These are phyloP conservation scores for Apodemus sylvaticus DNA, from an alignment of 2,113 vertebrate species.

Conservation along the genomic window DNA sequence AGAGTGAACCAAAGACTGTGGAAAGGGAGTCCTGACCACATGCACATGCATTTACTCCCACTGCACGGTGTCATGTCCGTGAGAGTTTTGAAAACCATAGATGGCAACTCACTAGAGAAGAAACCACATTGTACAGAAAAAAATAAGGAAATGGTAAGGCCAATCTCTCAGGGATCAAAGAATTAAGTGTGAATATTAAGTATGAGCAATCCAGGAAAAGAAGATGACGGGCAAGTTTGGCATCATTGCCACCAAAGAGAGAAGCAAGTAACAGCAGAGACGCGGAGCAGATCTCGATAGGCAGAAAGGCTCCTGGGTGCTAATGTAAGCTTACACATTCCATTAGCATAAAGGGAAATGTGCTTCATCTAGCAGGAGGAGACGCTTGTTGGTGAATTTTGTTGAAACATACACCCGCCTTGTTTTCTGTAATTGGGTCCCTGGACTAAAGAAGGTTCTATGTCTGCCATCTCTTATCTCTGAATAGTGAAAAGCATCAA, in stretches of 20 bases:
- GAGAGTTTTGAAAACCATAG: background rate
- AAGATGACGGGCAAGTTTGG: background rate
- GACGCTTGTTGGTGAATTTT: background rate
- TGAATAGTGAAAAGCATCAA: background rate
- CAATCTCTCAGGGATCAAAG: background rate
- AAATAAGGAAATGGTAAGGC: background rate
- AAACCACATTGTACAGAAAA: background rate
- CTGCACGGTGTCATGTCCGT: background rate
- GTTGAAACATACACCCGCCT: background rate
- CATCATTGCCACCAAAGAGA: background rate
- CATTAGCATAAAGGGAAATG: background rate
- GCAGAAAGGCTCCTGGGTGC: background rate
- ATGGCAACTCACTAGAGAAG: rapidly evolving
- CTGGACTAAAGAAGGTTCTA: background rate
- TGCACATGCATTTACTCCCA: rapidly evolving
- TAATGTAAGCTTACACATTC: background rate
- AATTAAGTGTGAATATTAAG: background rate
- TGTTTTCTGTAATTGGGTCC: background rate
- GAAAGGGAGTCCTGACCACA: background rate
- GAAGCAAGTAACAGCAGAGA: background rate
- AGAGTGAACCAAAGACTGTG: background rate
- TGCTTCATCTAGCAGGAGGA: background rate
- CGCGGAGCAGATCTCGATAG: background rate
- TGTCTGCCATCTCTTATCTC: background rate
- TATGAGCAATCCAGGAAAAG: background rate